Evolutionary conservation across 2,888 invertebrate species (phyloP), one percentile per base, ranked within the genome.

Genomic region (Papilio gigon): DNA sequence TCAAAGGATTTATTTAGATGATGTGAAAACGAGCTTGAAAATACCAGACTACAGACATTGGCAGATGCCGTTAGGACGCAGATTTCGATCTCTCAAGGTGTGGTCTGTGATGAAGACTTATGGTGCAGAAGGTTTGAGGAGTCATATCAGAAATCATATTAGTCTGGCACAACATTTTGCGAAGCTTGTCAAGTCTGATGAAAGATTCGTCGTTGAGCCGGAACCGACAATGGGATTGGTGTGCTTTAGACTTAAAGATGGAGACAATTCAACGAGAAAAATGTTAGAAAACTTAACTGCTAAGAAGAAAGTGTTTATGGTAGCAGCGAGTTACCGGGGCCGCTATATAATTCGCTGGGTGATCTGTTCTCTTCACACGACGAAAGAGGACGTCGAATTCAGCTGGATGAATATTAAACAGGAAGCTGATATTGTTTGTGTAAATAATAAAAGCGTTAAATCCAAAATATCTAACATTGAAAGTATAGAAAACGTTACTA

Each of bases 61-160:
- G 97, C 97, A 97, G 86, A 96, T 97, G 81, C 95, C 97, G 4
- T 90, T 98, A 27, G 97, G 98, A 0, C 93, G 98, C 53, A 93
- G 98, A 74, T 98, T 98, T 84, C 94, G 98, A 59, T 94, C 98
- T 0, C 87, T 98, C 22, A 98, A 98, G 85, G 88, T 98, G n/a
- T 98, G 98, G 98, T 97, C 98, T 72, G 97, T 97, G 0, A 88
- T 98, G 76, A 93, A 98, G 73, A 89, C 95, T 68, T 95, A 96
- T 76, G 98, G 98, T 0, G 94, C 95, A 4, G 94, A 95, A 79
- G 96, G 97, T 4, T 87, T 98, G 4, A 95, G 96, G 75, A 93
- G 93, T 4, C 94, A 96, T 80, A 95, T 98, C 30, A 93, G 98
- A 66, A 93, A 94, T 68, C 96, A 97, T 73, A 93, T 96, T 11